Evolutionary conservation across 2,888 invertebrate genomes (phyloP).

Genomic region (Thelaira solivaga): DNA sequence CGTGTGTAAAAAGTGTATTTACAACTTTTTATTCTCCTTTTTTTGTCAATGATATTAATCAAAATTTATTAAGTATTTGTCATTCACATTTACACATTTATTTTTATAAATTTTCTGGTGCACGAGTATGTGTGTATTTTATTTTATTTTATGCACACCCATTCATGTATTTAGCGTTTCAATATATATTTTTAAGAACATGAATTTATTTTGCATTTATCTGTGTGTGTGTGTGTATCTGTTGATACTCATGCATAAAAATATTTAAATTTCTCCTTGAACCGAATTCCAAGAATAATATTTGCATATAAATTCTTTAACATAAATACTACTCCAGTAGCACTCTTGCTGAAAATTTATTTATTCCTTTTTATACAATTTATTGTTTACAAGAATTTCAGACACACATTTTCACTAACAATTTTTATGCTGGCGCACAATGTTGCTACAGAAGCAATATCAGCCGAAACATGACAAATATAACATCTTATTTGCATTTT

Average conservation of each 20-base stretch:
- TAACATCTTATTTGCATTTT: slow-evolving; percentile 37
- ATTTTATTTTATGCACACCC: neutral
- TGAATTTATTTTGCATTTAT: too few relatives aligned
- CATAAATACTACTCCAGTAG: neutral
- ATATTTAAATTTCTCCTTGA: slow-evolving; percentile 15
- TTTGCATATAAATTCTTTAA: slow-evolving; percentile 35
- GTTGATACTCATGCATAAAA: neutral
- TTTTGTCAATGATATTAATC: too few relatives aligned
- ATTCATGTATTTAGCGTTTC: neutral
- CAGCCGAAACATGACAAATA: neutral
- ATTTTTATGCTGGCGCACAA: neutral
- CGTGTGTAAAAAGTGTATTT: neutral
- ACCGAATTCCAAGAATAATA: slow-evolving; percentile 21
- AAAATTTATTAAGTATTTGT: neutral
- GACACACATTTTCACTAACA: neutral
- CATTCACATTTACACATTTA: too few relatives aligned
- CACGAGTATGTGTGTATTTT: neutral
- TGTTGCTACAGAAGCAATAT: neutral
- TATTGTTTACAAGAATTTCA: slow-evolving; percentile 1
- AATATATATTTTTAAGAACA: neutral
- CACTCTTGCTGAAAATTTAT: neutral
- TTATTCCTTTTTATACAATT: neutral
- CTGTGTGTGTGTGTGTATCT: too few relatives aligned
- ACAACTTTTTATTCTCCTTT: too few relatives aligned
- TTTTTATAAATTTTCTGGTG: too few relatives aligned